Evolutionary conservation across 2,113 vertebrate species (phyloP), one percentile per base, ranked within the genome.

Genomic region (Crotalus helleri): DNA sequence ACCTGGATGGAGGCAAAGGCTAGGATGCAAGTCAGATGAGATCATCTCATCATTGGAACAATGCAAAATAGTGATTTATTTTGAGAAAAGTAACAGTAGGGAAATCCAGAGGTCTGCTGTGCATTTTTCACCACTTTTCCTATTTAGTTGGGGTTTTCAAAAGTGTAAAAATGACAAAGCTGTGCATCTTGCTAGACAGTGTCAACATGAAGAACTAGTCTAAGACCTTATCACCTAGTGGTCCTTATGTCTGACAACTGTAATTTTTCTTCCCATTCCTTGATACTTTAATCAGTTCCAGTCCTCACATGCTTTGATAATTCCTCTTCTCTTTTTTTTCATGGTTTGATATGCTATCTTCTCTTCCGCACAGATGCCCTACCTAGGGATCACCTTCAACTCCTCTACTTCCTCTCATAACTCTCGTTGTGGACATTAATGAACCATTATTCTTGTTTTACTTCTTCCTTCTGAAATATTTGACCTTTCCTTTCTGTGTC

Each of bases 21-120:
- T 93, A 90, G 91, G 92, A 94, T 91, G 57, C 58, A 91, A 91
- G 58, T 89, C 5, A 85, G 51, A 94, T 95, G 91, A 96, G 94
- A 64, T 94, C 88, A 94, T 93, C 81, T 94, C 85, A 81, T 88
- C 54, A 39, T 33, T 93, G 89, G 55, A 93, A 88, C 69, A 58
- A 90, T 55, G 46, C 57, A 4, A 17, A 55, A 59, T 69, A 93
- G 69, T 29, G 2, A 58, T 23, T 0, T 54, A n/a, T 59, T 94
- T 10, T 44, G 87, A 51, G 33, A 59, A 92, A 59, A 91, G 46
- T 54, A 46, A 58, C 92, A 59, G 21, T 61, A 87, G 91, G 90
- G 95, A 44, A 74, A 95, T 95, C 90, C 87, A 21, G 81, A 87
- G 92, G 58, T 61, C 89, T 89, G 29, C 59, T 90, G 92, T 59